Conservation (phyloP, 1,140 invertebrate genomes). For the Drosophila pallidifrons region DNA sequence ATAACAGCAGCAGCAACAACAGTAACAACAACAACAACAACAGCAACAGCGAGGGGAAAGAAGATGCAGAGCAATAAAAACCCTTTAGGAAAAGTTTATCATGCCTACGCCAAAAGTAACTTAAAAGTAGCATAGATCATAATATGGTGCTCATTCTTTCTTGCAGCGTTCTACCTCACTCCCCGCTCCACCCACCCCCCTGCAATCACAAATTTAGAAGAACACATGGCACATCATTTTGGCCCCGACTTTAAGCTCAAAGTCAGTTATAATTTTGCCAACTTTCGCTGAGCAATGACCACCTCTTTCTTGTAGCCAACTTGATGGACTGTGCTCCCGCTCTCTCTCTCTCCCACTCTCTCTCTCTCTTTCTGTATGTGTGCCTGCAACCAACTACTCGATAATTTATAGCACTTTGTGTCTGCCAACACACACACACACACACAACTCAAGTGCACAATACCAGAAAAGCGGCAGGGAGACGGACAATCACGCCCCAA, state of each 20-base stretch:
- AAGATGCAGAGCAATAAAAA: constrained; percentile 8
- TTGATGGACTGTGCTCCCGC: constrained; percentile 41
- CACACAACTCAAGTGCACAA: constrained; percentile 69
- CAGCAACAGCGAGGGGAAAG: neutral
- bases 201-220: neutral
- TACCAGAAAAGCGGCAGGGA: constrained; percentile 19
- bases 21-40: neutral
- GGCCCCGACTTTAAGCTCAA: constrained; percentile 15
- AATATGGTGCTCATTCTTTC: neutral
- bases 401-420: constrained; percentile 81
- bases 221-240: constrained; percentile 25
- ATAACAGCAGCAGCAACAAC: constrained; percentile 21
- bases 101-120: constrained; percentile 37
- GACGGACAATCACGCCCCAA: constrained; percentile 64
- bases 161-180: neutral
- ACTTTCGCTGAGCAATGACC: constrained; percentile 38
- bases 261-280: constrained; percentile 22
- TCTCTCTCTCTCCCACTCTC: neutral
- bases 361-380: neutral
- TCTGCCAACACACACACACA: constrained; percentile 65
- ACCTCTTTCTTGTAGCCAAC: constrained; percentile 49
- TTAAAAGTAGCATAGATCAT: constrained; percentile 43
- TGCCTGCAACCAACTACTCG: constrained; percentile 68
- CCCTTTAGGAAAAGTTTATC: constrained; percentile 30
- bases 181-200: neutral